Evolutionary conservation across 2,888 invertebrate species (phyloP), one percentile per base, ranked within the genome.

Genomic region (Synergus japonicus): DNA sequence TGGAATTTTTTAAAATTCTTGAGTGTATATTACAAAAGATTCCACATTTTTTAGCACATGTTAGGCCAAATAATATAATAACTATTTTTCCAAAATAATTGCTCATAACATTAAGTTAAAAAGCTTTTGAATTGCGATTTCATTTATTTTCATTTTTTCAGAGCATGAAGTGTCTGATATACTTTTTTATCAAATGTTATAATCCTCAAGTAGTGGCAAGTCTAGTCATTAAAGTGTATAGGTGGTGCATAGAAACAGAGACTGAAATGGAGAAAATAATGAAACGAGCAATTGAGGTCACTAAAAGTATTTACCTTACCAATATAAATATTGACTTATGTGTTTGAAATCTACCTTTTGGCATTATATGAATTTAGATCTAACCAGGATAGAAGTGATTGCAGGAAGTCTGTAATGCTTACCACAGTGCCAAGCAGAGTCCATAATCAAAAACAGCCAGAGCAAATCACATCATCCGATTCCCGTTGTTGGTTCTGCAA

Each of bases 341-440:
- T 18, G 12, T 12, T 60, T 10, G 18, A 60, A 60, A 60, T 60
- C 1, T 60, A 8, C 9, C 1, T 10, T 12, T 60, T 46, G 3
- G 18, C 9, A 22, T 60, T 60, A 4, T 3, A 60, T 10, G 12
- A 15, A 12, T 60, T n/a, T 4, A 1, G 22, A 60, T 2, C 4
- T 10, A n/a, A 22, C 12, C n/a, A 22, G 18, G 18, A 10, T 0
- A 9, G 12, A 60, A 22, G 12, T 60, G 18, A 79, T 76, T 78
- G 73, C 85, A 84, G 83, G 86, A 78, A 85, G 84, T 82, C 44
- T 67, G 37, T 67, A 78, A 77, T 83, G 80, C 88, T 87, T 69
- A 88, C 88, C 88, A 82, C 81, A 76, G 76, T 82, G 77, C 80
- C 79, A 78, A 81, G 78, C 69, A 73, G 78, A 79, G 60, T 81